Evolutionary conservation across 2,797 vertebrate species (phyloP), one percentile per base, ranked within the genome.

Genomic region (Pteronotus mesoamericanus): DNA sequence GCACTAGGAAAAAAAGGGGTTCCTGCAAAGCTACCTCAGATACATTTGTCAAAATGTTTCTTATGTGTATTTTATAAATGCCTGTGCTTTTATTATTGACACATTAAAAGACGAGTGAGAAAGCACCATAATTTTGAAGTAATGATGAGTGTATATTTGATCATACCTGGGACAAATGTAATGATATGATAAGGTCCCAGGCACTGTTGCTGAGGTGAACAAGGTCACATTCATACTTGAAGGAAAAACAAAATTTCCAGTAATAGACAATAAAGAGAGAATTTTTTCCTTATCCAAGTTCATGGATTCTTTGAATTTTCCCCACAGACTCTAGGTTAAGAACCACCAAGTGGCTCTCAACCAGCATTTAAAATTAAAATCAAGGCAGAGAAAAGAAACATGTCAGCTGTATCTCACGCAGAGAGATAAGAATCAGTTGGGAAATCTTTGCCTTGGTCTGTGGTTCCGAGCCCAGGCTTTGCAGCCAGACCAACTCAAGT

Each of bases 1-100:
- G n/a, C n/a, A n/a, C 0, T 8, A 4, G 3, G 19, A 32, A 24
- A 39, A 29, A 32, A 37, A 15, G 39, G 5, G n/a, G 3, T 19
- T 39, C 42, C 78, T n/a, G 44, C 32, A n/a, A 12, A 71, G 79
- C 37, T 2, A 3, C 29, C 44, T 59, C 37, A 16, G 29, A 12
- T 5, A 4, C 19, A 22, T 34, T 32, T 18, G 4, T 37, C 44
- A 72, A 44, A 53, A 21, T 9, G 8, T 64, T 59, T 42, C 74
- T 34, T 29, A 26, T 16, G 0, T 2, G 6, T 44, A 5, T 26
- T 57, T 48, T 39, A 11, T n/a, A 80, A 37, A 64, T 32, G 24
- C 32, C 57, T 55, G 16, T 51, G 19, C 39, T 94, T 66, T 83
- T 69, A 59, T 34, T 71, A 39, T 11, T 18, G 26, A n/a, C 55